Percentiles rank a stretch among this genome's conserved stretches.
phyloP scores from a whole-genome alignment of 2,888 invertebrate species.

The Gryllus longicercus region DNA sequence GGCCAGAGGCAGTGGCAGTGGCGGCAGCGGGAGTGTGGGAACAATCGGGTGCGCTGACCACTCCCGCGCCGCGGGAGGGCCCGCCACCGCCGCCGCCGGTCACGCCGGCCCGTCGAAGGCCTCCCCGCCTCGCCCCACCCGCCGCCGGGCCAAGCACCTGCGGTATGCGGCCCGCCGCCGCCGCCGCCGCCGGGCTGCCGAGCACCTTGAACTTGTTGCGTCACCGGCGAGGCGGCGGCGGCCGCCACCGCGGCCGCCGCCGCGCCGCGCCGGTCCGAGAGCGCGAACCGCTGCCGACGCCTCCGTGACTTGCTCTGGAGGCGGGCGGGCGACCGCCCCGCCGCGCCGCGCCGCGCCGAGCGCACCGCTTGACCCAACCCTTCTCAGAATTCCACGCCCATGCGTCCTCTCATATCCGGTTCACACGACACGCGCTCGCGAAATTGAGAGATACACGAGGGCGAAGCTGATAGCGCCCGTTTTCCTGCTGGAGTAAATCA shows the following conservation, averaged over 20 bases:
- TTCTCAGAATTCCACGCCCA: no score
- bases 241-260: not conserved
- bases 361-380: not conserved
- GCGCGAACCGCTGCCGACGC: not conserved
- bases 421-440: no score
- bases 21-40: not conserved
- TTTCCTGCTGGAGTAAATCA: no score
- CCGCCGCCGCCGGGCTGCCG: not conserved
- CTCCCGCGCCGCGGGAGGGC: constrained; percentile 9
- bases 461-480: no score
- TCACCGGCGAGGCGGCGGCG: not conserved
- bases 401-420: no score
- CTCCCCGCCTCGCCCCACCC: not conserved
- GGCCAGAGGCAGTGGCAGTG: no score
- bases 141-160: not conserved
- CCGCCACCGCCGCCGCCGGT: not conserved
- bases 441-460: no score
- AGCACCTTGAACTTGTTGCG: not conserved
- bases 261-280: not conserved
- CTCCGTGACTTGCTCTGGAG: not conserved
- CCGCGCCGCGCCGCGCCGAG: not conserved
- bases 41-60: constrained; percentile 17
- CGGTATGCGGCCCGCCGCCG: not conserved
- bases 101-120: not conserved
- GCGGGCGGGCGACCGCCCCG: not conserved